These are phyloP conservation scores for Cliona cf. orientalis DNA, from an alignment of 37 sponge, comb jelly and placozoan genomes.

Conservation along the genomic window DNA sequence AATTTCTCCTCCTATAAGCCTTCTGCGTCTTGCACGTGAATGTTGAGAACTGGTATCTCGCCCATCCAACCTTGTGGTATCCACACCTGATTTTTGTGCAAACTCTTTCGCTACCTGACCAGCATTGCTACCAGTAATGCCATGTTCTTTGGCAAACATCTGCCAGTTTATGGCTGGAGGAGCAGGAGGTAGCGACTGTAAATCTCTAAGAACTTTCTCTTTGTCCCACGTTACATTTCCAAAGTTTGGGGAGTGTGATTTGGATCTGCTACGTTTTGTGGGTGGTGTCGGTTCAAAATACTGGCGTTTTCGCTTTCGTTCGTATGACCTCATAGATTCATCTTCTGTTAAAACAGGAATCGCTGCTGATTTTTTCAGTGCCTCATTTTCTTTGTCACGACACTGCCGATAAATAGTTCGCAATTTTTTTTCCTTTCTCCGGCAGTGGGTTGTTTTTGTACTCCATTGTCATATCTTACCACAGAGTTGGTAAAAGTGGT, in stretches of 20 bases:
- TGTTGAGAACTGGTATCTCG: background rate
- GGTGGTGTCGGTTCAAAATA: constrained; percentile 16
- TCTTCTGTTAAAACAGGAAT: constrained; percentile 25
- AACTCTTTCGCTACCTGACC: constrained; percentile 5
- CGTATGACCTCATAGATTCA: constrained; percentile 11
- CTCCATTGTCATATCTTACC: background rate
- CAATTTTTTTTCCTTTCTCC: background rate
- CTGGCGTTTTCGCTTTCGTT: constrained; percentile 15
- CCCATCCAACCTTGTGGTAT: background rate
- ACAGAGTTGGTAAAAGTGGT: background rate
- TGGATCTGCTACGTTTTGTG: constrained; percentile 15
- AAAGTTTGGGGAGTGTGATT: constrained; percentile 13
- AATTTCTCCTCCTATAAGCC: background rate
- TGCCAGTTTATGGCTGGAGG: constrained; percentile 18
- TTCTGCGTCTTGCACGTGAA: background rate
- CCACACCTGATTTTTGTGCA: background rate
- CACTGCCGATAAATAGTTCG: constrained; percentile 1
- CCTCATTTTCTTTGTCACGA: constrained; percentile 18
- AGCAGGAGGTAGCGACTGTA: background rate
- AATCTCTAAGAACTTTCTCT: constrained; percentile 11
- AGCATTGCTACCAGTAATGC: constrained; percentile 9
- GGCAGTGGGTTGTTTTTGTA: constrained; percentile 19
- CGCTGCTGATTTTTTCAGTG: constrained; percentile 11
- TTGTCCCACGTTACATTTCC: constrained; percentile 25
- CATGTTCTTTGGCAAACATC: constrained; percentile 7